phyloP scores from a whole-genome alignment of 2,797 vertebrate species.

The Menidia menidia region DNA sequence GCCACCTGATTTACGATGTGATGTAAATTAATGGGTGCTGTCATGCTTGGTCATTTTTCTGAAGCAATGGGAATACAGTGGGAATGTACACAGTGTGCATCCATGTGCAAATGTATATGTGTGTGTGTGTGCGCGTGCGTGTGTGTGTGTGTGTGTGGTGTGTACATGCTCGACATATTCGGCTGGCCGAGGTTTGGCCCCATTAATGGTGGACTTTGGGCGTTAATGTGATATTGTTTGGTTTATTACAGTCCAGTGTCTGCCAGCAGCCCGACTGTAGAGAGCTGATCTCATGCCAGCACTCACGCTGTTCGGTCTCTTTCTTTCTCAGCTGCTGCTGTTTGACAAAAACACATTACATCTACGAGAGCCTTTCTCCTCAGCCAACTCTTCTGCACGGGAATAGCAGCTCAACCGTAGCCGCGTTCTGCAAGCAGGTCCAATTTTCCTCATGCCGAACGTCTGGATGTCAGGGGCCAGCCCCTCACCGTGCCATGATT shows the following conservation, averaged over 20 bases:
- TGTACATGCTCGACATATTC: constrained; percentile 13
- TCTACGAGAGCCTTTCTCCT: constrained; percentile 22
- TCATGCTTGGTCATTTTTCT: constrained; percentile 71
- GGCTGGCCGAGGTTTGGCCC: constrained; percentile 41
- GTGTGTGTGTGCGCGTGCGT: background rate
- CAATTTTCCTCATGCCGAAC: constrained; percentile 2
- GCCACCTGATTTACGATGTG: constrained; percentile 68
- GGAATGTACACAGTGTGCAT: constrained; percentile 4
- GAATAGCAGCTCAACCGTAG: constrained; percentile 40
- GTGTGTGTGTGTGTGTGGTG: background rate
- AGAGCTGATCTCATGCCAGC: constrained; percentile 56
- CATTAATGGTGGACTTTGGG: constrained; percentile 56
- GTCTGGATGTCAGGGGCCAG: constrained; percentile 21
- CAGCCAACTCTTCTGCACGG: constrained; percentile 25
- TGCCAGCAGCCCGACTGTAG: constrained; percentile 52
- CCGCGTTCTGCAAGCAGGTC: constrained; percentile 8
- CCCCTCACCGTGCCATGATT: constrained; percentile 36
- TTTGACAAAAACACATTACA: constrained; percentile 41
- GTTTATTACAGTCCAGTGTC: constrained; percentile 63
- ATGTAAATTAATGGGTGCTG: constrained; percentile 70
- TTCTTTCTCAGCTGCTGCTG: constrained; percentile 12
- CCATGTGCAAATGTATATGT: background rate
- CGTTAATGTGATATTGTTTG: constrained; percentile 75
- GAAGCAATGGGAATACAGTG: constrained; percentile 47
- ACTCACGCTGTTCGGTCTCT: constrained; percentile 10